A percentile compares a stretch with the other conserved stretches of the same genome.
These are phyloP conservation scores for Manis pentadactyla DNA, from an alignment of 2,797 vertebrate genomes.

Conservation along the genomic window DNA sequence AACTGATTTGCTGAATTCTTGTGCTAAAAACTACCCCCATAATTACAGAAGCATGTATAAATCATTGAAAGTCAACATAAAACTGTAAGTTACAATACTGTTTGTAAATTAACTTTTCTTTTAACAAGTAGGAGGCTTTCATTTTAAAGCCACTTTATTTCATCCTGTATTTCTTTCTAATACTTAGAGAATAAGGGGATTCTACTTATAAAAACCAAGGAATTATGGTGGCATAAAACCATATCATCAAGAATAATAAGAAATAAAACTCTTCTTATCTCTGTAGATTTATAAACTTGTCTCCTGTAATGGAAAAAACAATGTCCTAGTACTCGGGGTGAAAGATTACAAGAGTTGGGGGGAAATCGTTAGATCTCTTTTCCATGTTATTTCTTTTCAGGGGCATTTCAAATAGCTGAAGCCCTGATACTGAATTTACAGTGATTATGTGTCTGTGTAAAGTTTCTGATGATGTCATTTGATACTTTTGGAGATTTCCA, in stretches of 20 bases:
- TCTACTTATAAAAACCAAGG: conserved; percentile 8
- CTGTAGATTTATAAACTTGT: not conserved
- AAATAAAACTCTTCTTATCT: not conserved
- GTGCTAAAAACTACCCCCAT: not conserved
- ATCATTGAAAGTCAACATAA: conserved; percentile 28
- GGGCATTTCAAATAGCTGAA: conserved; percentile 11
- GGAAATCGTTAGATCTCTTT: not conserved
- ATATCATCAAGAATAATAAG: conserved; percentile 20
- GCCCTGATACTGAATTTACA: not conserved
- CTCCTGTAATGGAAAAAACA: not conserved
- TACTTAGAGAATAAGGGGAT: conserved; percentile 32
- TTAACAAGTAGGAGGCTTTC: conserved; percentile 2
- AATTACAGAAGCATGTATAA: conserved; percentile 20
- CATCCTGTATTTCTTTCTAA: not conserved
- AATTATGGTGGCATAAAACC: conserved; percentile 40
- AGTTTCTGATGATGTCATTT: conserved; percentile 5
- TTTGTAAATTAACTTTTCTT: conserved; percentile 41
- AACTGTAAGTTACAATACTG: not conserved
- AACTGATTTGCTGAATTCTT: conserved; percentile 50
- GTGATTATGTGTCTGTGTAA: not conserved
- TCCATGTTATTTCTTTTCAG: not conserved
- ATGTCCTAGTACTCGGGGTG: not conserved
- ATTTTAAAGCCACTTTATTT: conserved; percentile 55
- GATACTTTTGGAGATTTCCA: conserved; percentile 29
- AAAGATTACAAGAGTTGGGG: not conserved